These are phyloP conservation scores for Drosophila paracracens DNA, from an alignment of 2,888 invertebrate species.

Conservation along the genomic window DNA sequence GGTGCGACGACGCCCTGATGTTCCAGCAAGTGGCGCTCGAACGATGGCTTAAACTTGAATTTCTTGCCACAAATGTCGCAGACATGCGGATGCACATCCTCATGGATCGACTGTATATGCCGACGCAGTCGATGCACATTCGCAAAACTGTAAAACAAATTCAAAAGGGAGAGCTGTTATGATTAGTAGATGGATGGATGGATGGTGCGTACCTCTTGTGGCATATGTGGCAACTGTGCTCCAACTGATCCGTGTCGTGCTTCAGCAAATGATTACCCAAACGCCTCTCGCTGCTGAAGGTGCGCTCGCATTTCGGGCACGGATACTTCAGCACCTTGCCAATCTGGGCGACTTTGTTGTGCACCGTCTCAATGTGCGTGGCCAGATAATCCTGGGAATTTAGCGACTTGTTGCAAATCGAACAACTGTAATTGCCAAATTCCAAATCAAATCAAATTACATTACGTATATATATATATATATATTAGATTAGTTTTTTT, in stretches of 20 bases:
- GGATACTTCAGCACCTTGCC: slow-evolving; percentile 65
- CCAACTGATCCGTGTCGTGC: slow-evolving; percentile 70
- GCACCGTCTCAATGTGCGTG: slow-evolving; percentile 73
- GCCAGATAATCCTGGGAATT: slow-evolving; percentile 72
- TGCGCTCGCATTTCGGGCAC: slow-evolving; percentile 68
- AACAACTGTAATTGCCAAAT: slow-evolving; percentile 41
- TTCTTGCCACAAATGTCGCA: slow-evolving; percentile 82
- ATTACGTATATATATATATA: background rate
- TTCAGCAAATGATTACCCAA: slow-evolving; percentile 63
- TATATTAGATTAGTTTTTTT: background rate
- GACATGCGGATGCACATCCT: slow-evolving; percentile 74
- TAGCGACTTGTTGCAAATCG: slow-evolving; percentile 69
- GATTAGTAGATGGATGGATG: background rate
- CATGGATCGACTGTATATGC: slow-evolving; percentile 79
- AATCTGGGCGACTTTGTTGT: slow-evolving; percentile 65
- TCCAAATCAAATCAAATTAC: background rate
- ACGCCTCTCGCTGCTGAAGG: slow-evolving; percentile 69
- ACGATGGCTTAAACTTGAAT: slow-evolving; percentile 81
- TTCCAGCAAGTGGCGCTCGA: slow-evolving; percentile 75
- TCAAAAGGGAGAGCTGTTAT: background rate
- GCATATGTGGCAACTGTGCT: slow-evolving; percentile 67
- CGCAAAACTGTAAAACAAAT: slow-evolving; percentile 63
- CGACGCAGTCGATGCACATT: slow-evolving; percentile 72
- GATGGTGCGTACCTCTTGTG: slow-evolving; percentile 53
- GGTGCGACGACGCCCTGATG: slow-evolving; percentile 81